Base-by-base conservation (phyloP, 2,888 invertebrate species). In the Heliconius hortense region DNA sequence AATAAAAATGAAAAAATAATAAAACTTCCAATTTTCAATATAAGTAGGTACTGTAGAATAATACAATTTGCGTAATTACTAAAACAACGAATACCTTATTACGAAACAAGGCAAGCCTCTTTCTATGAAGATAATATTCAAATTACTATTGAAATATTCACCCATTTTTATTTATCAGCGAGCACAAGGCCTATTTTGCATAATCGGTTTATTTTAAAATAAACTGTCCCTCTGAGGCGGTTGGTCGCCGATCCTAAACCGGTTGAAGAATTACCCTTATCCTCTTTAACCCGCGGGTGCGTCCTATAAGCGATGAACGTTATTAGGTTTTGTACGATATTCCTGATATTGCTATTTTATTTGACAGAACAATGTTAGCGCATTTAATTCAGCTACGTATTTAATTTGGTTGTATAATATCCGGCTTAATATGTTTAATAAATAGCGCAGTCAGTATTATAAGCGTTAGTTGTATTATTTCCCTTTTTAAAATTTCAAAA, bases 201-300 rank as follows among this genome's bases (percentile, higher is more conserved):
- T 90, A 90, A 89, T 90, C 88, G 85, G 85, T 86, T 88, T 87
- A 88, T 88, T 87, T 86, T 83, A 84, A 84, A 84, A 87, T 86
- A 87, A 85, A 86, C 83, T 86, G 85, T 87, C 84, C 82, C 82
- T 82, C 62, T 80, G 82, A 83, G 84, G 84, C 80, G 81, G 78
- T 81, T 66, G 80, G 72, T 59, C 71, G 77, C 67, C 74, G 80
- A 79, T 79, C 74, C 73, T 80, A 78, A 87, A 89, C 90, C 86
- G 87, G 89, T 89, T 78, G 82, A 82, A 80, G 80, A 79, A 84
- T 85, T 84, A 82, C 84, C 85, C 80, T 80, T 82, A 80, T 74
- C 69, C 74, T 76, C 79, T 74, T 78, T 73, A 73, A 75, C 56
- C 73, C 72, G 73, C 66, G 66, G 68, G 73, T 43, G 26, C 62